Conservation (phyloP, 2,113 vertebrate genomes). For the Pyrgilauda ruficollis region DNA sequence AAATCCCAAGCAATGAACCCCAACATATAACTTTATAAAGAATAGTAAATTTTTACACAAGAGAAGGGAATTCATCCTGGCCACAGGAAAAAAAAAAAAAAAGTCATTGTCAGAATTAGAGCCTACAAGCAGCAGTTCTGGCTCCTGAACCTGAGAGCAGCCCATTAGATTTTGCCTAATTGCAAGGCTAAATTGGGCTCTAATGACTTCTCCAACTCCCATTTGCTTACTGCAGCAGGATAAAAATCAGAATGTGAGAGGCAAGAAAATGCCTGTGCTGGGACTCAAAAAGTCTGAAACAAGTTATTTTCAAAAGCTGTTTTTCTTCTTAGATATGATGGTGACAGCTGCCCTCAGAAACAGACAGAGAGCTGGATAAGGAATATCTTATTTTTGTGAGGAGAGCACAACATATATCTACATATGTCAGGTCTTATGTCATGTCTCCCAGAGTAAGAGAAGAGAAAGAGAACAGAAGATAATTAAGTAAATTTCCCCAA, state of each 20-base stretch:
- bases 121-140: background rate
- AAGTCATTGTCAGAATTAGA: background rate
- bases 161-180: constrained; percentile 20
- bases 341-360: background rate
- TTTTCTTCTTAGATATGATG: background rate
- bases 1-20: background rate
- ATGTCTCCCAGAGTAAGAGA: background rate
- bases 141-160: background rate
- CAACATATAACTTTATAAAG: background rate
- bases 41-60: background rate
- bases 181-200: constrained; percentile 15
- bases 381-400: background rate
- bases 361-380: background rate
- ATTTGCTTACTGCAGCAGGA: constrained; percentile 30
- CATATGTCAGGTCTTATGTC: background rate
- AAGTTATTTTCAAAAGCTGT: background rate
- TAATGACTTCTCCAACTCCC: constrained; percentile 14
- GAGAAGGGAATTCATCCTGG: background rate
- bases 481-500: background rate
- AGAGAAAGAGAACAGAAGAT: background rate
- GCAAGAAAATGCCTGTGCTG: background rate
- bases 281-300: background rate
- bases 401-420: background rate
- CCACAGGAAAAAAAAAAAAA: background rate
- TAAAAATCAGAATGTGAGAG: background rate